Evolutionary conservation across 2,888 invertebrate genomes (phyloP).

Genomic region (Eristalis tenax): DNA sequence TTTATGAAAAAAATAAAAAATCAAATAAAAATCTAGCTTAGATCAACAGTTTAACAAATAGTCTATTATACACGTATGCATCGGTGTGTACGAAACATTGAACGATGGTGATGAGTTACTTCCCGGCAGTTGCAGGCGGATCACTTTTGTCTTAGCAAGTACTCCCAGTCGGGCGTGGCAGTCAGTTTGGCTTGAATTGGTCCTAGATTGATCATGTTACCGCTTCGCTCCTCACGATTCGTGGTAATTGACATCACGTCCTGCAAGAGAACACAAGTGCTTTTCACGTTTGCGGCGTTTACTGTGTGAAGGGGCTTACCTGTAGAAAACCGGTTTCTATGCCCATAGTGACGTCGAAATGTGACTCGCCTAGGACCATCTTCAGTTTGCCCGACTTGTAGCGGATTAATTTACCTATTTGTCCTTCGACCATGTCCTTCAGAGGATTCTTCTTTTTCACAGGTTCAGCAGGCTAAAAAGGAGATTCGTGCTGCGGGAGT

Average conservation of each 20-base stretch:
- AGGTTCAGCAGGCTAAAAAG: slow-evolving; percentile 77
- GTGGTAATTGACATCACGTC: slow-evolving; percentile 83
- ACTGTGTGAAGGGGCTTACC: slow-evolving; percentile 54
- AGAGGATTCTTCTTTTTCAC: slow-evolving; percentile 79
- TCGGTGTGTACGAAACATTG: slow-evolving; percentile 42
- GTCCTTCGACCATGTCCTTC: slow-evolving; percentile 83
- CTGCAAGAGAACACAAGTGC: slow-evolving; percentile 65
- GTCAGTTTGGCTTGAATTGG: slow-evolving; percentile 83
- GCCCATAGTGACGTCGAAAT: slow-evolving; percentile 84
- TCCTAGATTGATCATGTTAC: slow-evolving; percentile 83
- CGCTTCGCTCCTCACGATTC: slow-evolving; percentile 83
- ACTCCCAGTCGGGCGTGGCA: slow-evolving; percentile 84
- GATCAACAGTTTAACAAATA: slow-evolving; percentile 70
- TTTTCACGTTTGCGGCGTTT: neutral
- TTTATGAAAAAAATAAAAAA: slow-evolving; percentile 51
- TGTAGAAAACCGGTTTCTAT: slow-evolving; percentile 84
- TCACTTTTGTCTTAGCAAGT: slow-evolving; percentile 76
- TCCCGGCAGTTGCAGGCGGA: slow-evolving; percentile 29
- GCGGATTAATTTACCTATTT: slow-evolving; percentile 83
- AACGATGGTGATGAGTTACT: slow-evolving; percentile 54
- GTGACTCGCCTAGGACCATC: slow-evolving; percentile 83
- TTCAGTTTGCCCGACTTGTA: slow-evolving; percentile 84
- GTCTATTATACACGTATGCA: slow-evolving; percentile 37
- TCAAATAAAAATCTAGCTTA: slow-evolving; percentile 56
- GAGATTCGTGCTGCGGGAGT: neutral